Base-by-base conservation (phyloP, 2,113 vertebrate species). In the Meriones unguiculatus region DNA sequence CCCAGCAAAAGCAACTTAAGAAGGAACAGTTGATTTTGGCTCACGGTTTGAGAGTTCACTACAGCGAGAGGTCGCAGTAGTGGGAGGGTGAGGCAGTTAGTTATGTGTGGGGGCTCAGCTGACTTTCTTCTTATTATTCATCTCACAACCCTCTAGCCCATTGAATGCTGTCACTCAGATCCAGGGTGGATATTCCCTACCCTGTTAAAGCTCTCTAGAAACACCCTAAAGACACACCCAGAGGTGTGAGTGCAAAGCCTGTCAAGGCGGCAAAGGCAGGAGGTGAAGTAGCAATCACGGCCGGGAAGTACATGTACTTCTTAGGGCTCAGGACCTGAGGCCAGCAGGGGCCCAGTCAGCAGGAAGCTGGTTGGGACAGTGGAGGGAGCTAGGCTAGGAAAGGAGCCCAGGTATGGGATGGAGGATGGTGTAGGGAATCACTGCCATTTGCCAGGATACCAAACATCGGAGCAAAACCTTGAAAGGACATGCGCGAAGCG, bases 331-430 rank as follows among this genome's bases (percentile, higher is more conserved):
- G 2, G 25, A 17, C n/a, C 22, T 50, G 20, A 73, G 69, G 32
- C 1, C 30, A 35, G n/a, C 22, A 72, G 17, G 13, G 10, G 18
- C 10, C 3, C 3, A 0, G 20, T 50, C 46, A 10, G 41, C 50
- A 14, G n/a, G 38, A 35, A 57, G 72, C 32, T 7, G 85, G 32
- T 59, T 22, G 18, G 78, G 76, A n/a, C 50, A 64, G 17, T 7
- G 28, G 82, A 64, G 0, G 76, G 5, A 7, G 62, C 54, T 46
- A 77, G 54, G 38, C 8, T 12, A 64, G 70, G 25, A 32, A 38
- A 30, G 13, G 41, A 54, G 20, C 2, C 54, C 59, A 30, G 30
- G 30, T 10, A 1, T 50, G n/a, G 4, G 5, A 30, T 15, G 3
- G 17, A 70, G 24, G 70, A 22, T 7, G 4, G 4, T 22, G 13